A percentile compares a stretch with the other conserved stretches of the same genome.
Evolutionary conservation across 1,140 invertebrate species (phyloP).

Genomic region (Palaemon carinicauda): DNA sequence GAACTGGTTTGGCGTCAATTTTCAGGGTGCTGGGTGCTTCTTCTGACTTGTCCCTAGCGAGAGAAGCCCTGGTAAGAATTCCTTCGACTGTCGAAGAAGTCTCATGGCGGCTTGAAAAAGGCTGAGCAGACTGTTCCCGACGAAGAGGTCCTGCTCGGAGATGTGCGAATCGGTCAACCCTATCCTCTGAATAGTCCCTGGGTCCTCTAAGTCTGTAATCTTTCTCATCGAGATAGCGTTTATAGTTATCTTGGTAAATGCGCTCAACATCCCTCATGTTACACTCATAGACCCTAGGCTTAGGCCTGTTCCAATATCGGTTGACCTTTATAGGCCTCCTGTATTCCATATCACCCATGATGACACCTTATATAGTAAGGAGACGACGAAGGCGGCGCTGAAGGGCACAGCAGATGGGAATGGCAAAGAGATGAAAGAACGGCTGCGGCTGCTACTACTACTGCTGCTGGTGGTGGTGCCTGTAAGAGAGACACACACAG

Average conservation of each 20-base stretch:
- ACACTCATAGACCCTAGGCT: slow-evolving; percentile 58
- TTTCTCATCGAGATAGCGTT: slow-evolving; percentile 49
- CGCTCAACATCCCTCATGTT: slow-evolving; percentile 54
- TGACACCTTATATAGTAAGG: no score
- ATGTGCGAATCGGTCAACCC: slow-evolving; percentile 24
- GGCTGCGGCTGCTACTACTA: no score
- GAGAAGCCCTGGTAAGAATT: slow-evolving; percentile 19
- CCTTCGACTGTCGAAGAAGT: background rate
- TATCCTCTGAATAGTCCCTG: slow-evolving; percentile 4
- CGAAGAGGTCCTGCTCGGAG: slow-evolving; percentile 20
- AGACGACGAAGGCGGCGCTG: no score
- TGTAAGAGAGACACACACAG: no score
- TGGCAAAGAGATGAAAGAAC: no score
- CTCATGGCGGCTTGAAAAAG: background rate
- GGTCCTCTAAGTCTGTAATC: slow-evolving; percentile 25
- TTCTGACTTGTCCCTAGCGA: background rate
- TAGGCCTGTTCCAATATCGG: slow-evolving; percentile 59
- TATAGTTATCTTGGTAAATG: slow-evolving; percentile 56
- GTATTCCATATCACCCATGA: background rate
- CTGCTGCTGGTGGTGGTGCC: no score
- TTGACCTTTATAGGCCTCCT: slow-evolving; percentile 35
- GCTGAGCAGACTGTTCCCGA: background rate
- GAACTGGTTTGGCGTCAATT: background rate
- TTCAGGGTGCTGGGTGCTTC: background rate
- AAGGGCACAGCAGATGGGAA: no score